Percentiles rank a stretch among this genome's conserved stretches.
Conservation (phyloP, 2,888 invertebrate genomes). For the Tenodera sinensis region DNA sequence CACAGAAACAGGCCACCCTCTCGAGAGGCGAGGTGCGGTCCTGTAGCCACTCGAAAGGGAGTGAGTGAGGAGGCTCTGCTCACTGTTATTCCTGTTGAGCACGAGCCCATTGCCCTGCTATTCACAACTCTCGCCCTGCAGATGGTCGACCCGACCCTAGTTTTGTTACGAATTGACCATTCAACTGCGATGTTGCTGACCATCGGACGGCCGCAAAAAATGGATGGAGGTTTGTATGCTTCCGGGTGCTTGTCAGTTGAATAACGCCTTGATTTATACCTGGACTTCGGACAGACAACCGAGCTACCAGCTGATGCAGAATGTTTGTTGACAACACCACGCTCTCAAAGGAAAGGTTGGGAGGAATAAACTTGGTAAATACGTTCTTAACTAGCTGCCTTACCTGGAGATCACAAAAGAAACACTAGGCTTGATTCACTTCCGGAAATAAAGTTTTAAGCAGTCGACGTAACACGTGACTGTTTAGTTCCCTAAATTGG, state of each 20-base stretch:
- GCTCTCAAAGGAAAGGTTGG: too few relatives aligned
- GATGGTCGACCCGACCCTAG: not conserved
- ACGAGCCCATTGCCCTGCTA: not conserved
- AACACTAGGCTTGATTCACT: too few relatives aligned
- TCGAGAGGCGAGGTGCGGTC: not conserved
- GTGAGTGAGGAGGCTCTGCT: not conserved
- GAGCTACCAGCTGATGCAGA: not conserved
- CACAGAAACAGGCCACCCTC: not conserved
- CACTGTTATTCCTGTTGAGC: not conserved
- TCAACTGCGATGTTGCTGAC: not conserved
- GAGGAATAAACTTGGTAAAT: too few relatives aligned
- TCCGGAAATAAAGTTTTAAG: too few relatives aligned
- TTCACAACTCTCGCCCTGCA: not conserved
- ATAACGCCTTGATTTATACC: not conserved
- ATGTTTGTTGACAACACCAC: not conserved
- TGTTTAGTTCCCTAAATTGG: too few relatives aligned
- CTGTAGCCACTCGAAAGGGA: not conserved
- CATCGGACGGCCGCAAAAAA: not conserved
- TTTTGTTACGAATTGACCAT: conserved; percentile 15
- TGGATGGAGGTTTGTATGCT: not conserved
- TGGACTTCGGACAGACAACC: not conserved
- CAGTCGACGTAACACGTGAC: too few relatives aligned
- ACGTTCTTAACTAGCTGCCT: too few relatives aligned
- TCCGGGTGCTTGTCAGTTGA: not conserved
- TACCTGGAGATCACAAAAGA: too few relatives aligned